Evolutionary conservation across 1,140 invertebrate species (phyloP).

Genomic region (Mycetomoellerius zeteki): DNA sequence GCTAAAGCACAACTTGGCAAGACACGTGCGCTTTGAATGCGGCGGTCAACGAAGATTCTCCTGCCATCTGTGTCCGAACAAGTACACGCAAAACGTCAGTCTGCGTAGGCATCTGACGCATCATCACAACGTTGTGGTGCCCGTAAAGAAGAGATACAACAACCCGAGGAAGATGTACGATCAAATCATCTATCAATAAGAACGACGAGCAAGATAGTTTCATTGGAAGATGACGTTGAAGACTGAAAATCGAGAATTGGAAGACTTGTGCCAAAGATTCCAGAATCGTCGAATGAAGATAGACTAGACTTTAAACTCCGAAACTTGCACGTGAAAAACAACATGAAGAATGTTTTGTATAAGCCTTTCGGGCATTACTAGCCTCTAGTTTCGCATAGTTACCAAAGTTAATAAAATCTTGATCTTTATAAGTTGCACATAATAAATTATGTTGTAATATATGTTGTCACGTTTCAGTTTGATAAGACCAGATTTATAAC

Average conservation of each 20-base stretch:
- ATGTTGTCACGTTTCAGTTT: not conserved
- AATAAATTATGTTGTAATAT: not conserved
- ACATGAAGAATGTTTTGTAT: not conserved
- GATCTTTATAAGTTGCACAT: not conserved
- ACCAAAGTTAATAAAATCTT: conserved; percentile 11
- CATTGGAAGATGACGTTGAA: not conserved
- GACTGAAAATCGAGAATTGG: not conserved
- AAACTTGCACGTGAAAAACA: not conserved
- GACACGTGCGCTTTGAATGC: conserved; percentile 87
- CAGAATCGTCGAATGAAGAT: conserved; percentile 21
- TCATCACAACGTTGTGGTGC: conserved; percentile 73
- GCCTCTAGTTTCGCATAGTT: conserved; percentile 6
- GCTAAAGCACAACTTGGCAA: conserved; percentile 84
- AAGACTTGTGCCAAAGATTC: conserved; percentile 3
- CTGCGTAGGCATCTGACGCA: conserved; percentile 82
- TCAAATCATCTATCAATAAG: conserved; percentile 22
- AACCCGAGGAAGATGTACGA: conserved; percentile 15
- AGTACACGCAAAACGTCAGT: conserved; percentile 84
- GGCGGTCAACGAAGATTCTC: conserved; percentile 85
- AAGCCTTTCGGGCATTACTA: not conserved
- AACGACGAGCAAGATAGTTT: not conserved
- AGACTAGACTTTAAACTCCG: not conserved
- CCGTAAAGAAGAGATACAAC: conserved; percentile 7
- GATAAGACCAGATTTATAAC: not conserved
- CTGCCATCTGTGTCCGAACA: conserved; percentile 84